phyloP scores from a whole-genome alignment of 30 jellyfish, hydroid and myxozoan species.

The Cassiopea xamachana region DNA sequence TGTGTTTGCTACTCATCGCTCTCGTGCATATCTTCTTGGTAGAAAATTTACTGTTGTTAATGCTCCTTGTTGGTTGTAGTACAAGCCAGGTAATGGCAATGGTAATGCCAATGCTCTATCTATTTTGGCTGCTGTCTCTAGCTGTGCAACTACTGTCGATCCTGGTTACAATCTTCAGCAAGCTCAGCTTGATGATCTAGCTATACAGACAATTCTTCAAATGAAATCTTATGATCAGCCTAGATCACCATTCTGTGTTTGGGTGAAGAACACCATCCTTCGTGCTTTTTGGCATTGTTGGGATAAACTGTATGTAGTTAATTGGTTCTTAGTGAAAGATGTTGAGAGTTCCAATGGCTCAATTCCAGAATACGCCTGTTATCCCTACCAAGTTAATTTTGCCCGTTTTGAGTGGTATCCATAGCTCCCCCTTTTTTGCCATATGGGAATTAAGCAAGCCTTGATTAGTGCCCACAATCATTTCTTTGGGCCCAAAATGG shows the following conservation, averaged over 20 bases:
- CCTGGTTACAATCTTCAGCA: constrained; percentile 14
- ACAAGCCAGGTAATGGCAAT: constrained; percentile 49
- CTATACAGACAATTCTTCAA: not conserved
- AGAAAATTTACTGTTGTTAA: constrained; percentile 37
- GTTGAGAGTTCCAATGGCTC: not conserved
- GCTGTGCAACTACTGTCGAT: constrained; percentile 28
- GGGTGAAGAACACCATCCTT: constrained; percentile 25
- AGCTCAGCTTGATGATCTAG: constrained; percentile 29
- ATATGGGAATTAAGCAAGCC: constrained; percentile 50
- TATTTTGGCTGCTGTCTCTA: constrained; percentile 14
- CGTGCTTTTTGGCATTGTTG: constrained; percentile 60
- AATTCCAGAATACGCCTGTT: constrained; percentile 38
- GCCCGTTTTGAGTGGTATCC: constrained; percentile 51
- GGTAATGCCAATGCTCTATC: constrained; percentile 78
- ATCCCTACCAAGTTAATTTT: constrained; percentile 24
- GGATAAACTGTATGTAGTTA: constrained; percentile 15
- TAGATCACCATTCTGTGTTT: constrained; percentile 41
- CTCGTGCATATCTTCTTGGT: constrained; percentile 53
- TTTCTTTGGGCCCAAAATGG: constrained; percentile 69
- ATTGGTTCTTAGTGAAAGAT: constrained; percentile 33
- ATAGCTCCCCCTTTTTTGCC: constrained; percentile 59
- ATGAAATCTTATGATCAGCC: constrained; percentile 23
- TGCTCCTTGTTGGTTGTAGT: constrained; percentile 61
- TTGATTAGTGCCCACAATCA: constrained; percentile 23
- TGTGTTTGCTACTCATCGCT: constrained; percentile 41